Evolutionary conservation across 2,797 vertebrate species (phyloP).

Genomic region (Oryzias dopingdopingensis): DNA sequence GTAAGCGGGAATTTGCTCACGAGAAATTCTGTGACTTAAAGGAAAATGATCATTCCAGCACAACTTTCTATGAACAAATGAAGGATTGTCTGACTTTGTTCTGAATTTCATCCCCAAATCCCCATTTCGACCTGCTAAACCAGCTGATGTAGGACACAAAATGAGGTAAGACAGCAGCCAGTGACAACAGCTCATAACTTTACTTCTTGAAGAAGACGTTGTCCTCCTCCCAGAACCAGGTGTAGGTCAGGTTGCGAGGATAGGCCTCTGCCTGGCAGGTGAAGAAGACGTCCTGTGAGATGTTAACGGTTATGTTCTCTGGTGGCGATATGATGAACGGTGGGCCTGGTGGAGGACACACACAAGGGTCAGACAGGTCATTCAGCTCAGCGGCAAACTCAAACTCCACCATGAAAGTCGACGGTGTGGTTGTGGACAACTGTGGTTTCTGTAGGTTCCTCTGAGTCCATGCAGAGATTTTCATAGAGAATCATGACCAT

Average conservation of each 20-base stretch:
- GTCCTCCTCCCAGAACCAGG: conserved; percentile 98
- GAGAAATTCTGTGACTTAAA: too few species aligned
- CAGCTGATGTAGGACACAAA: conserved; percentile 13
- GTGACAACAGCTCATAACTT: conserved; percentile 80
- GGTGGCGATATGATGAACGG: conserved; percentile 96
- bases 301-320: conserved; percentile 98
- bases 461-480: too few species aligned
- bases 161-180: conserved; percentile 31
- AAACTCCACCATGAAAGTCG: too few species aligned
- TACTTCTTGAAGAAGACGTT: conserved; percentile 99
- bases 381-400: too few species aligned
- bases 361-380: not conserved
- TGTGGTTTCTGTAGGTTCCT: too few species aligned
- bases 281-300: conserved; percentile 98
- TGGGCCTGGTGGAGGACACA: conserved; percentile 78
- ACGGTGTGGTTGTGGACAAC: too few species aligned
- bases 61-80: too few species aligned
- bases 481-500: too few species aligned
- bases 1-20: too few species aligned
- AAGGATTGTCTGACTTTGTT: too few species aligned
- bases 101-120: too few species aligned
- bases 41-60: too few species aligned
- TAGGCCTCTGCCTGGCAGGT: conserved; percentile 98
- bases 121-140: not conserved
- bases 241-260: conserved; percentile 97